phyloP scores from a whole-genome alignment of 2,797 vertebrate genomes.

The Austrolebias charrua region DNA sequence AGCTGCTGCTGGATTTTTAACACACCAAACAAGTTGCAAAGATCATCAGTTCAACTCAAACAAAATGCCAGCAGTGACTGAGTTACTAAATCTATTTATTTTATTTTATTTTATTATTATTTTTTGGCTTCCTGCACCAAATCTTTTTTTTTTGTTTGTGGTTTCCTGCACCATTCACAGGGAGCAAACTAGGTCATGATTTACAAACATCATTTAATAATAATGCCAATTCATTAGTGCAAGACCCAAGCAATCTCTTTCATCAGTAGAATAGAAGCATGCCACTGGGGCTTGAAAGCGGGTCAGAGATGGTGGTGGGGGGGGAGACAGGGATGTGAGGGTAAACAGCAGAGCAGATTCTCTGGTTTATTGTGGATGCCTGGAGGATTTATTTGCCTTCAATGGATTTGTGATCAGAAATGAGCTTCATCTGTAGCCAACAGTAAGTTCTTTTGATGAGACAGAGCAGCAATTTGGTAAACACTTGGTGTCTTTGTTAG shows the following conservation, averaged over 20 bases:
- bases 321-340: constrained; percentile 11
- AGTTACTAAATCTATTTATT: constrained; percentile 64
- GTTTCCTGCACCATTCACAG: constrained; percentile 53
- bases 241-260: constrained; percentile 75
- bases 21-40: constrained; percentile 19
- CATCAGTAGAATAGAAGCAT: constrained; percentile 71
- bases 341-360: constrained; percentile 60
- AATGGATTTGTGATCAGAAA: constrained; percentile 57
- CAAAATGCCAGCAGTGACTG: constrained; percentile 32
- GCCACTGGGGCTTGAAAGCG: constrained; percentile 66
- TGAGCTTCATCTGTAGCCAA: constrained; percentile 49
- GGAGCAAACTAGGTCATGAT: constrained; percentile 77
- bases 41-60: constrained; percentile 42
- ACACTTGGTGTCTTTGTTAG: constrained; percentile 26
- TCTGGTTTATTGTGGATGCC: constrained; percentile 41
- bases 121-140: no score
- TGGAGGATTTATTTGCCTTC: constrained; percentile 41
- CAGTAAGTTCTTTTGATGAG: constrained; percentile 41
- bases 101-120: no score
- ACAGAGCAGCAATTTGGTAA: constrained; percentile 24
- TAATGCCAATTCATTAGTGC: constrained; percentile 79
- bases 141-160: constrained; percentile 41
- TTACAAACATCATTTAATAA: constrained; percentile 82
- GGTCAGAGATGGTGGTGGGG: constrained; percentile 33
- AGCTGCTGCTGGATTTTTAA: constrained; percentile 49